Conservation (phyloP, 2,888 invertebrate species). For the Zonitis immaculata region DNA sequence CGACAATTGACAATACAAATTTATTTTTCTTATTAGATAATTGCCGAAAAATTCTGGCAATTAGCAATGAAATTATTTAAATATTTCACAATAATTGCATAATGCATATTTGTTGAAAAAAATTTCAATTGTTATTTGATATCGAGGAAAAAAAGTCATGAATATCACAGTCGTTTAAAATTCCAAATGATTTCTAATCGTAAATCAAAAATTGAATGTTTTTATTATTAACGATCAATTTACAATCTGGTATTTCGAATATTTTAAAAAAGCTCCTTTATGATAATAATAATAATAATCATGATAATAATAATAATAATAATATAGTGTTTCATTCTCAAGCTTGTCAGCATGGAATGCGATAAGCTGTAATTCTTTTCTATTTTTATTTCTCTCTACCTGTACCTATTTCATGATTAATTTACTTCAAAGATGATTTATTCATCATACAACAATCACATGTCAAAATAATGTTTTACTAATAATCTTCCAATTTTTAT, state of each 20-base stretch:
- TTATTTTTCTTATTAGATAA: too few relatives aligned
- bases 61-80: too few relatives aligned
- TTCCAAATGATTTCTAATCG: background rate
- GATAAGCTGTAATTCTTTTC: background rate
- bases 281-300: background rate
- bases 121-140: too few relatives aligned
- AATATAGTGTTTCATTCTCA: background rate
- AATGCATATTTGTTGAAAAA: too few relatives aligned
- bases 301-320: background rate
- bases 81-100: too few relatives aligned
- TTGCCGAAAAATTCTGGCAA: too few relatives aligned
- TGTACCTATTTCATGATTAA: background rate
- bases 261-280: background rate
- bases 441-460: background rate
- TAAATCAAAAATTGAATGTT: background rate
- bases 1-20: too few relatives aligned
- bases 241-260: background rate
- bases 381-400: background rate
- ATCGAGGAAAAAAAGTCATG: too few relatives aligned
- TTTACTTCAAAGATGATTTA: background rate
- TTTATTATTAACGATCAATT: background rate
- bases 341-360: conserved; percentile 1
- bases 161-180: too few relatives aligned
- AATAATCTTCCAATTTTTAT: too few relatives aligned
- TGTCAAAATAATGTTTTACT: too few relatives aligned